Evolutionary conservation across 2,888 invertebrate genomes (phyloP).

Genomic region (Iselma pallidipennis): DNA sequence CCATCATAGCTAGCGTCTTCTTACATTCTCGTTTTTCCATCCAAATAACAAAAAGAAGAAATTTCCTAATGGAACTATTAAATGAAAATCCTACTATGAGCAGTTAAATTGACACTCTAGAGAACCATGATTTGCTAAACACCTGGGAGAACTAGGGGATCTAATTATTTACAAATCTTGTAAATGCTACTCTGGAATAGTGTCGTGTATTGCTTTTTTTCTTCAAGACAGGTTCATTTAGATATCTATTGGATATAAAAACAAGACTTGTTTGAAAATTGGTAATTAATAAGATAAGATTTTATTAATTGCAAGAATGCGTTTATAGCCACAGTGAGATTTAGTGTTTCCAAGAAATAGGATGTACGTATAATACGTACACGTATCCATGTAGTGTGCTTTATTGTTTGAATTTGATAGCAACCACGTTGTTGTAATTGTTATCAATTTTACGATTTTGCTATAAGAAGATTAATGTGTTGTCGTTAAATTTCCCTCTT

Average conservation of each 20-base stretch:
- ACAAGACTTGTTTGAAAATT: conserved; percentile 11
- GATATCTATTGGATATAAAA: conserved; percentile 9
- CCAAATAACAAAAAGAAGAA: background rate
- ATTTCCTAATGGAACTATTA: too few species aligned
- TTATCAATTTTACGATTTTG: conserved; percentile 25
- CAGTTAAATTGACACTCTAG: background rate
- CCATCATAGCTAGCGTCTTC: background rate
- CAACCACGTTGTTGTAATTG: conserved; percentile 23
- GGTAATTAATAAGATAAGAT: conserved; percentile 30
- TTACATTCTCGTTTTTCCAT: background rate
- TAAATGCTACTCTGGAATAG: too few species aligned
- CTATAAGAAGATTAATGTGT: conserved; percentile 11
- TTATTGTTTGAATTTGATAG: conserved; percentile 33
- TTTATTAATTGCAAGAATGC: conserved; percentile 32
- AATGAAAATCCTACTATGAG: too few species aligned
- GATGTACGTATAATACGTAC: background rate
- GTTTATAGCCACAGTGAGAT: conserved; percentile 25
- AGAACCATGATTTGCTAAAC: background rate
- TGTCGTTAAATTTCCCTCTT: conserved; percentile 9
- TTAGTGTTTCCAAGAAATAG: conserved; percentile 29
- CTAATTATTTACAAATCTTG: conserved; percentile 9
- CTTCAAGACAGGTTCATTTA: too few species aligned
- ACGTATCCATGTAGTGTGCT: conserved; percentile 27
- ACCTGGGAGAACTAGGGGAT: conserved; percentile 6
- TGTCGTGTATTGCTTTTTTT: too few species aligned